These are phyloP conservation scores for Channa maculata DNA, from an alignment of 2,113 vertebrate species.

Conservation along the genomic window DNA sequence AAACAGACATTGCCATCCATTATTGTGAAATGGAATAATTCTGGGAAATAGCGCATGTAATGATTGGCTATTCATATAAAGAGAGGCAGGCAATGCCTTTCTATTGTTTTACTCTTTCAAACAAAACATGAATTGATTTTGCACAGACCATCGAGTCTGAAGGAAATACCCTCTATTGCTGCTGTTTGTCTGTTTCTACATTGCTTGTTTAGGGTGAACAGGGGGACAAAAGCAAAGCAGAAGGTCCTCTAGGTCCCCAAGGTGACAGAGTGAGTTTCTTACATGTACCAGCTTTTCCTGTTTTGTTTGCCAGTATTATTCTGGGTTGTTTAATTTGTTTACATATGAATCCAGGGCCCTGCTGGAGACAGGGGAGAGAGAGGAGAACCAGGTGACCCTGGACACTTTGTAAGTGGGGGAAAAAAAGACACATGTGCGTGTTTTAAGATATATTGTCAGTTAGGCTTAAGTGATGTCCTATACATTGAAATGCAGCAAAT, in stretches of 20 bases:
- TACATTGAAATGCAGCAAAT: constrained; percentile 20
- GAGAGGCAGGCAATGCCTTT: constrained; percentile 7
- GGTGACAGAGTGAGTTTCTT: constrained; percentile 93
- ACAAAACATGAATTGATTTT: constrained; percentile 42
- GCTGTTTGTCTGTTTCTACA: constrained; percentile 1
- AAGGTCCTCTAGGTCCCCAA: constrained; percentile 90
- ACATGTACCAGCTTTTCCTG: background rate
- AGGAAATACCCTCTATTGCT: background rate
- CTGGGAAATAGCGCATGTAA: constrained; percentile 55
- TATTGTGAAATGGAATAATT: constrained; percentile 50
- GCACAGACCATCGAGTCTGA: constrained; percentile 12
- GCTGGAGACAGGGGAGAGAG: constrained; percentile 89
- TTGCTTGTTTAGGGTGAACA: constrained; percentile 88
- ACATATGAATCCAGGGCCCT: constrained; percentile 83
- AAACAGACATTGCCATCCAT: constrained; percentile 26
- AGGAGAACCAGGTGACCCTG: constrained; percentile 91
- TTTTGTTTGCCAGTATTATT: background rate
- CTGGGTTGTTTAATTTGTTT: constrained; percentile 12
- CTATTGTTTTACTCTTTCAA: constrained; percentile 29
- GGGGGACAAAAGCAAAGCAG: constrained; percentile 91
- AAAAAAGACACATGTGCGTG: background rate
- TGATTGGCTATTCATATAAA: constrained; percentile 45
- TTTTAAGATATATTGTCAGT: background rate
- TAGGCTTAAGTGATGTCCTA: background rate
- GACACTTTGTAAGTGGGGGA: constrained; percentile 90